Conservation (phyloP, 2,113 vertebrate species). For the Felis chaus region DNA sequence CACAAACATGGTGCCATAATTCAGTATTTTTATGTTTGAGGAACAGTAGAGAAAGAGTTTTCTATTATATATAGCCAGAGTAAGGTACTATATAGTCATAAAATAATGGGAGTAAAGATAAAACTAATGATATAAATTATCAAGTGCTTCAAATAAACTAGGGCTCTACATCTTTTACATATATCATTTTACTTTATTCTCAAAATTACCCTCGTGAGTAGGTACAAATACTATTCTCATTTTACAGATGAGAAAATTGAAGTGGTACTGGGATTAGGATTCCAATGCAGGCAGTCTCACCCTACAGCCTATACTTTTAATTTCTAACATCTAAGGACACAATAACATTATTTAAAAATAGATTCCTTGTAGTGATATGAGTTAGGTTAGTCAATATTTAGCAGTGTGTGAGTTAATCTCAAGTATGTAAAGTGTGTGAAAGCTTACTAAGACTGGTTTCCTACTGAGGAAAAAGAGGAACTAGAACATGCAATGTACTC, state of each 20-base stretch:
- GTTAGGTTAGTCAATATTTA: background rate
- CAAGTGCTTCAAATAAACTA: background rate
- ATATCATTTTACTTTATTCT: conserved; percentile 17
- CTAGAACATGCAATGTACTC: background rate
- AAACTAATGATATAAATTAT: background rate
- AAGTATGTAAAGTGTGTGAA: background rate
- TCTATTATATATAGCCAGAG: background rate
- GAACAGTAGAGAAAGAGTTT: background rate
- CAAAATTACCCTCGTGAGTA: background rate
- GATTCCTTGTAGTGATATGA: background rate
- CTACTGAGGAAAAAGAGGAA: background rate
- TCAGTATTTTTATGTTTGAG: background rate
- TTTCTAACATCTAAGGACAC: background rate
- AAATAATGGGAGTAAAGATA: background rate
- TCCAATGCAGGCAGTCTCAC: background rate
- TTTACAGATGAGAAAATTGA: background rate
- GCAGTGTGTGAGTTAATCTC: background rate
- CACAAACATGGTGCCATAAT: background rate
- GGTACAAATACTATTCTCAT: background rate
- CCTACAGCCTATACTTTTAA: background rate
- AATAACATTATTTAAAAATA: background rate
- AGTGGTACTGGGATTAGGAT: background rate
- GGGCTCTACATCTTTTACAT: background rate
- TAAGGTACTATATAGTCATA: background rate
- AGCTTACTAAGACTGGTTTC: background rate